Conservation (phyloP, 2,113 vertebrate species). For the Cairina moschata region DNA sequence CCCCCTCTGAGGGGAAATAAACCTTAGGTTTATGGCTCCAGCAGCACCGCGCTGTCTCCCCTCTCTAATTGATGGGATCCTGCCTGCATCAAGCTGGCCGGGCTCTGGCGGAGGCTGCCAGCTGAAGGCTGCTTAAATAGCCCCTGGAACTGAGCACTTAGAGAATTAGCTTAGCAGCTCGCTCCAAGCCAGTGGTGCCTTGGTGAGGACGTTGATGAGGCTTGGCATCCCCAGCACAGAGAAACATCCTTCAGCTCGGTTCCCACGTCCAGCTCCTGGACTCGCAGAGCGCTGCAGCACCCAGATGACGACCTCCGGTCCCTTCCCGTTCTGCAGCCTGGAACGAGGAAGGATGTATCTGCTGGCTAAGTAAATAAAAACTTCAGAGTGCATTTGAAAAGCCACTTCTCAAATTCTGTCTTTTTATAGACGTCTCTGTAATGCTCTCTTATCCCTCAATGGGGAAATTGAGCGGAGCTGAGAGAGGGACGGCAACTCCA, state of each 20-base stretch:
- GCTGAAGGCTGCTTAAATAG: constrained; percentile 18
- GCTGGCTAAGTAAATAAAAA: neutral
- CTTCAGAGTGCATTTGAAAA: neutral
- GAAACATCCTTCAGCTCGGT: neutral
- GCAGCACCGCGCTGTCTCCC: neutral
- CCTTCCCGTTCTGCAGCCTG: constrained; percentile 13
- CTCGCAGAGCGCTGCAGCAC: neutral
- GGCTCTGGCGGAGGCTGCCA: neutral
- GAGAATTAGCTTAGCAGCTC: neutral
- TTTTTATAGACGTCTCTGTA: constrained; percentile 3
- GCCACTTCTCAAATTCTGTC: neutral
- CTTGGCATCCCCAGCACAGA: constrained; percentile 9
- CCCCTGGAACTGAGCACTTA: constrained; percentile 12
- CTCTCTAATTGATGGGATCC: neutral
- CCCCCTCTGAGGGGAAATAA: neutral
- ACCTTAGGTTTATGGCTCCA: neutral
- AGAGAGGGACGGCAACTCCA: neutral
- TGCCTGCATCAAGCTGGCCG: neutral
- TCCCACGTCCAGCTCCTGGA: neutral
- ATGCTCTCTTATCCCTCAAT: neutral
- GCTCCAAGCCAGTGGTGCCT: neutral
- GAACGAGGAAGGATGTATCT: neutral
- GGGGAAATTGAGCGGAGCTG: neutral
- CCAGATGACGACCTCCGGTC: neutral
- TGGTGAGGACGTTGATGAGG: constrained; percentile 12